These are phyloP conservation scores for Geophilus truncorum DNA, from an alignment of 2,888 invertebrate genomes.

Conservation along the genomic window DNA sequence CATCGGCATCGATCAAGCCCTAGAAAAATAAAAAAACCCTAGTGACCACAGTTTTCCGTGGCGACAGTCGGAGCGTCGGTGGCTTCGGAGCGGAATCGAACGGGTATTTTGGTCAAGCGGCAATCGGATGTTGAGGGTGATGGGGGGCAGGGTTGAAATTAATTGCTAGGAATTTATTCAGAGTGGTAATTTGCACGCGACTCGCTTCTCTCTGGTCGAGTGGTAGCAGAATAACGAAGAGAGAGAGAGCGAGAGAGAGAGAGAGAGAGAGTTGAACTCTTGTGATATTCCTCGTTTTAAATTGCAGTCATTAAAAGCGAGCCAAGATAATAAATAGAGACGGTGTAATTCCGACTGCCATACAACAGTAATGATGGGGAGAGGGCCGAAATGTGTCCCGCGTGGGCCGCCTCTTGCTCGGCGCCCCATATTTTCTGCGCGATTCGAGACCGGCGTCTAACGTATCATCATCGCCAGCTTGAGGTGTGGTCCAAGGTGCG, in stretches of 20 bases:
- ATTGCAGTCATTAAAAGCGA: constrained; percentile 17
- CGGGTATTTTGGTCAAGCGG: not conserved
- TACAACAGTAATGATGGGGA: constrained; percentile 4
- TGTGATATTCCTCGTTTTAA: constrained; percentile 16
- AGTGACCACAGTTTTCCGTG: too few relatives aligned
- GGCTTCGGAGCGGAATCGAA: too few relatives aligned
- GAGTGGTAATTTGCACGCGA: constrained; percentile 11
- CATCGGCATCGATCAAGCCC: too few relatives aligned
- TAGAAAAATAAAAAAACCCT: too few relatives aligned
- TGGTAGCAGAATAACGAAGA: not conserved
- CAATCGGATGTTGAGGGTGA: not conserved
- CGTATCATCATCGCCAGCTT: not conserved
- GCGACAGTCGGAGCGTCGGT: too few relatives aligned
- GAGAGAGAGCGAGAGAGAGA: not conserved
- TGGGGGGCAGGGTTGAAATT: not conserved
- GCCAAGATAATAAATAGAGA: constrained; percentile 17
- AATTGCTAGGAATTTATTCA: constrained; percentile 14
- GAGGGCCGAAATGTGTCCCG: not conserved
- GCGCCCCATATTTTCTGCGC: not conserved
- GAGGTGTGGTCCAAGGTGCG: too few relatives aligned
- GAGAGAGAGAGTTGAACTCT: constrained; percentile 6
- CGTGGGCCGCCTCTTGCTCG: not conserved
- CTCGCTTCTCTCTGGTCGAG: not conserved
- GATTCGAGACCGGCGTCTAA: not conserved
- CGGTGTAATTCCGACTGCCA: constrained; percentile 14